These are phyloP conservation scores for Grallaria varia DNA, from an alignment of 2,113 vertebrate genomes.

Conservation along the genomic window DNA sequence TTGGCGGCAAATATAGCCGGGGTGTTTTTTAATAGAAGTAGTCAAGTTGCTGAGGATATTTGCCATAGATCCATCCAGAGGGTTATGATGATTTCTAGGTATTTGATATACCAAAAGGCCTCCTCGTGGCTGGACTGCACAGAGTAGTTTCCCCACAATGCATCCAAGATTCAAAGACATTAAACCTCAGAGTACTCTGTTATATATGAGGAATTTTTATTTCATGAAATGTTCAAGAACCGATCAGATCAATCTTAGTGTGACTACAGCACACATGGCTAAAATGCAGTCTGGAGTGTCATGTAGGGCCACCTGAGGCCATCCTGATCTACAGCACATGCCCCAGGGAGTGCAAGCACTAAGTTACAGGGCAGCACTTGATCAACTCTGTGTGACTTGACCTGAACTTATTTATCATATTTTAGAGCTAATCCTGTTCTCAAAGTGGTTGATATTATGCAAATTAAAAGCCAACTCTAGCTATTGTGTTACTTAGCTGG, in stretches of 20 bases:
- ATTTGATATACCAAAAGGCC: not conserved
- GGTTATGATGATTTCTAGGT: not conserved
- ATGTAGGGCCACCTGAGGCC: not conserved
- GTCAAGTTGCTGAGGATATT: not conserved
- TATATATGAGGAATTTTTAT: not conserved
- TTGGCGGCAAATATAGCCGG: not conserved
- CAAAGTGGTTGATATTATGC: not conserved
- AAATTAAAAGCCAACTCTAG: not conserved
- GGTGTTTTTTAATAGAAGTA: not conserved
- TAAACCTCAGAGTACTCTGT: not conserved
- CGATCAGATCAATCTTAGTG: not conserved
- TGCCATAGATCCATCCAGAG: not conserved
- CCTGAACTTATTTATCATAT: not conserved
- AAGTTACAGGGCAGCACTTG: not conserved
- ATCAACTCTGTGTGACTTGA: not conserved
- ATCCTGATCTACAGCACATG: not conserved
- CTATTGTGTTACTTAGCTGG: not conserved
- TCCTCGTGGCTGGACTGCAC: not conserved
- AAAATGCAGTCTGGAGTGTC: not conserved
- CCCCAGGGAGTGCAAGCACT: not conserved
- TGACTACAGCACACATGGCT: not conserved
- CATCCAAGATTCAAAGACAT: not conserved
- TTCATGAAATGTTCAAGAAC: not conserved
- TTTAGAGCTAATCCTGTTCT: not conserved
- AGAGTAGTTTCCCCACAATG: not conserved